Conservation (phyloP, 2,888 invertebrate species). For the Ichneumoninae sp. region DNA sequence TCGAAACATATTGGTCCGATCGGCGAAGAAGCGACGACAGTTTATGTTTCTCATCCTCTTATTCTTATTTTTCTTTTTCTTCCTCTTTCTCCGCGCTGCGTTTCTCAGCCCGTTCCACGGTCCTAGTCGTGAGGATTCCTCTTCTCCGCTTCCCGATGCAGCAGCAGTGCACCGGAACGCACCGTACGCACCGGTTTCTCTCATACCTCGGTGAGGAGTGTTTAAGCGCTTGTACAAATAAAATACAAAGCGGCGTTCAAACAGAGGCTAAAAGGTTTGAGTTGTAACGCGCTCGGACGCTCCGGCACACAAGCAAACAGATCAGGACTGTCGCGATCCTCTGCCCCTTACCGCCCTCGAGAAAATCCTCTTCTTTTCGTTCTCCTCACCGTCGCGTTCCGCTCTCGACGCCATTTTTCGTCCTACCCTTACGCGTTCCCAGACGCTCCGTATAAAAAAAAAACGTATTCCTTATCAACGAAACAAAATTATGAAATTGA, state of each 20-base stretch:
- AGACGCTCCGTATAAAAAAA: not conserved
- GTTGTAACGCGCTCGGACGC: constrained; percentile 83
- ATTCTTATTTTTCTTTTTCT: not conserved
- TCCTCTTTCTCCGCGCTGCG: constrained; percentile 3
- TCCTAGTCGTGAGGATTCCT: constrained; percentile 1
- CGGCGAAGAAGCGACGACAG: constrained; percentile 29
- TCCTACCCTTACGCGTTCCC: constrained; percentile 6
- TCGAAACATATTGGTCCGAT: constrained; percentile 36
- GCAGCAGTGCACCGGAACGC: constrained; percentile 23
- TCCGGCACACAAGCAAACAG: constrained; percentile 80
- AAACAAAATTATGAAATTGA: too few species aligned
- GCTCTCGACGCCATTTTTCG: constrained; percentile 43
- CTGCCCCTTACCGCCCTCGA: constrained; percentile 46
- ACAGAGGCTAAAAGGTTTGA: constrained; percentile 84
- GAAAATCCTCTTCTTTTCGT: constrained; percentile 25
- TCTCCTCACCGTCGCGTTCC: constrained; percentile 10
- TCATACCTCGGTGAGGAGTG: constrained; percentile 79
- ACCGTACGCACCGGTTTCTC: constrained; percentile 21
- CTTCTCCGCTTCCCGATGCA: constrained; percentile 35
- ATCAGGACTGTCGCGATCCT: constrained; percentile 77
- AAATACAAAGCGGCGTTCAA: constrained; percentile 82
- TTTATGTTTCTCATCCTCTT: constrained; percentile 16
- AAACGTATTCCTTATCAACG: not conserved
- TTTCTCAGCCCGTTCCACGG: constrained; percentile 38
- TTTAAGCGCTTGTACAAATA: constrained; percentile 84